Percentiles rank a stretch among this genome's conserved stretches.
These are phyloP conservation scores for Corvus cornix DNA, from an alignment of 2,113 vertebrate genomes.

Conservation along the genomic window DNA sequence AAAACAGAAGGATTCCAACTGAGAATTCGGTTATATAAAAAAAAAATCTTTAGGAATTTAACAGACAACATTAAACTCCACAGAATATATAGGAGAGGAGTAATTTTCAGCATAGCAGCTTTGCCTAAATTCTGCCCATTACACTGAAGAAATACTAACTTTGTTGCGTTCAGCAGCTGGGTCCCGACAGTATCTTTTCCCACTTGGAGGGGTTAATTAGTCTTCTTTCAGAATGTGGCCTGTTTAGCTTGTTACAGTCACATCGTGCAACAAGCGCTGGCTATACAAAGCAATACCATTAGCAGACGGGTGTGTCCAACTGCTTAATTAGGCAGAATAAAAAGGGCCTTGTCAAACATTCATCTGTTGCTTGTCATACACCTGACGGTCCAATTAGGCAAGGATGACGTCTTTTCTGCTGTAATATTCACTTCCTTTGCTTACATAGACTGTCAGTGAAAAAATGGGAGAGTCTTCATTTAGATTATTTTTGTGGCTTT, in stretches of 20 bases:
- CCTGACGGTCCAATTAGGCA: conserved; percentile 73
- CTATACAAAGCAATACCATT: conserved; percentile 68
- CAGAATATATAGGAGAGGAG: conserved; percentile 37
- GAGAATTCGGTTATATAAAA: conserved; percentile 62
- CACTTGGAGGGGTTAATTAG: conserved; percentile 72
- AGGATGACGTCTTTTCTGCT: conserved; percentile 57
- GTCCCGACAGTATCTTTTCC: conserved; percentile 56
- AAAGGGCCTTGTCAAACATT: conserved; percentile 75
- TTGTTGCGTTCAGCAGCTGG: conserved; percentile 75
- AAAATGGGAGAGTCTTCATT: conserved; percentile 49
- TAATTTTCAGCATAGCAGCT: conserved; percentile 60
- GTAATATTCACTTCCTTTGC: conserved; percentile 45
- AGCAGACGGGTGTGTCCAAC: conserved; percentile 72
- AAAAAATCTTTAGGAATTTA: conserved; percentile 54
- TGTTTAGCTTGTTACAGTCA: conserved; percentile 68
- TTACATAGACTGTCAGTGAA: conserved; percentile 6
- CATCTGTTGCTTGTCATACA: conserved; percentile 75
- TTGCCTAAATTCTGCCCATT: conserved; percentile 48
- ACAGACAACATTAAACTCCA: conserved; percentile 16
- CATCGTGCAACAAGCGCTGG: conserved; percentile 54
- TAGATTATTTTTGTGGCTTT: not conserved
- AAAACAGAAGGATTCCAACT: conserved; percentile 44
- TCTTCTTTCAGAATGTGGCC: conserved; percentile 69
- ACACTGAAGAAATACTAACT: conserved; percentile 67
- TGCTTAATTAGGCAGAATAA: conserved; percentile 79